Base-by-base conservation (phyloP, 1,140 invertebrate species). In the Diorhabda carinulata region DNA sequence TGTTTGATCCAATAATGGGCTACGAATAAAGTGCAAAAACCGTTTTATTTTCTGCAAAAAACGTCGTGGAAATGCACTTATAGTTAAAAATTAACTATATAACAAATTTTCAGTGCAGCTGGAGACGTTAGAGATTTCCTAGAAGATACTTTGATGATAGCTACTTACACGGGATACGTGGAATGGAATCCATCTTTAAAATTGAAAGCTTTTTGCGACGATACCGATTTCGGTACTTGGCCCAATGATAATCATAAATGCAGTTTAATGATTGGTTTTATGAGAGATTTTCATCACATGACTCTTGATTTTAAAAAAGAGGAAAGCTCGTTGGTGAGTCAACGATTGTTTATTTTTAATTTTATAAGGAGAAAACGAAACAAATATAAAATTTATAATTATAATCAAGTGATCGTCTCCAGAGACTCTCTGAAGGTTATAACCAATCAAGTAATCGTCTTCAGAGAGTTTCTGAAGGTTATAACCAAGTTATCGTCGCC, bases 181-280 rank as follows among this genome's bases (percentile, higher is more conserved):
- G 63, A 9, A 3, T 80, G 76, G 76, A 66, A 68, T 47, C 67
- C 77, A 8, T 9, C 58, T 5, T 47, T 79, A 4, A 70, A 76
- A 47, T 44, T 78, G 5, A 72, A 69, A 59, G 67, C 72, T 5
- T 77, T 72, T 66, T 81, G 79, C 66, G 63, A 72, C 64, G 41
- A 66, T 3, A 10, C 68, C 3, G 70, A 76, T 60, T 64, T 78
- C 40, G 73, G 69, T 10, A 62, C 73, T 9, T 81, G 79, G 79
- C 79, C 79, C 2, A 70, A 73, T 52, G 76, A 80, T 41, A 67
- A 58, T 3, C 75, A 79, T 67, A 68, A 41, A 4, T 80, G 79
- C 58, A 69, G 74, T 9, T 62, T 80, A n/a, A 58, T 73, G 60
- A 68, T 80, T 25, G 71, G 68, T n/a, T 72, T 78, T 64, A 64